Base-by-base conservation (phyloP, 2,888 invertebrate species). In the Sepiola atlantica region DNA sequence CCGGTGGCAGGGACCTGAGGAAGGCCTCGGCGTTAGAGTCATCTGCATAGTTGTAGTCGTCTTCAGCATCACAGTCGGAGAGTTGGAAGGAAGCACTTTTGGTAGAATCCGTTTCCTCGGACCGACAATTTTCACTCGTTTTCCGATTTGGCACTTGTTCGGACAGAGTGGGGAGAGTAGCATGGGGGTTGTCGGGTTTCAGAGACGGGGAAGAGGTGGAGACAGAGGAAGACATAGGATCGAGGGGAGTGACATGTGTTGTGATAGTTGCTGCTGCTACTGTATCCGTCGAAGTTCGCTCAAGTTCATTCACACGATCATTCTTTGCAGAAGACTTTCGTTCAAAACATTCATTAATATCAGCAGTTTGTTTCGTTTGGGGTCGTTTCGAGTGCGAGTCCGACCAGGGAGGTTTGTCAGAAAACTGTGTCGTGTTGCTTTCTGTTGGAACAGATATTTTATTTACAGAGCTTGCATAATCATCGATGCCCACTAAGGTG, bases 21-120 rank as follows among this genome's bases (percentile, higher is more conserved):
- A 96, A 96, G 93, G 94, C 95, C 54, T 96, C 96, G 28, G 96
- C 95, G 24, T 95, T 96, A 77, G 95, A 95, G n/a, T 95, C 95
- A 93, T 94, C 94, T 28, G 45, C 92, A 45, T 92, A 55, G 28
- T 92, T 92, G 54, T 92, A 92, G 16, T 91, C 35, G 0, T 92
- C 92, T 4, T 77, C 61, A 28, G 61, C 77, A 92, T 92, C 92
- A 92, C 92, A 92, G 45, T 92, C 92, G n/a, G 92, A 92, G 92
- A 92, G 55, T 45, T 92, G 92, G 24, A 54, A 45, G n/a, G 92
- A 92, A 55, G 92, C 28, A 54, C 92, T 92, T 92, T 92, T 92
- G 2, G 28, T 55, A 35, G 92, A 92, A 54, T 45, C 92, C 0
- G 55, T 32, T 24, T 92, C 92, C 28, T 92, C 92, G n/a, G 92